Conservation (phyloP, 2,797 vertebrate genomes). For the Ispidina picta region DNA sequence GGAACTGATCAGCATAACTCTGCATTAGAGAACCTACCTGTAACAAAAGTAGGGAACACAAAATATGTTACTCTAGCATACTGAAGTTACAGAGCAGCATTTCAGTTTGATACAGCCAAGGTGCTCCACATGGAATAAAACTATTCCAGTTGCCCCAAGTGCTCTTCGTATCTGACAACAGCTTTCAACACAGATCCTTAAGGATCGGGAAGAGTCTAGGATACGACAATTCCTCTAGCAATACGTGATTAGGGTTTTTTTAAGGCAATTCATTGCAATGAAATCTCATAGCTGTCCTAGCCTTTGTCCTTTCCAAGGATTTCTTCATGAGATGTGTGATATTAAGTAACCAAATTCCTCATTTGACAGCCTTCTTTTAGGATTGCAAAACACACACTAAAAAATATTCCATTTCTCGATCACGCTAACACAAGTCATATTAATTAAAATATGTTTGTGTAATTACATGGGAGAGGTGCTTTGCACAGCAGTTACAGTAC, state of each 20-base stretch:
- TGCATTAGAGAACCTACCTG: neutral
- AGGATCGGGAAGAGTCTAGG: neutral
- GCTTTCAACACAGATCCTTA: neutral
- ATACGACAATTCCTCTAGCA: neutral
- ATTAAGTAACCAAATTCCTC: constrained; percentile 16
- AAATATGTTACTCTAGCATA: neutral
- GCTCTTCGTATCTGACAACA: neutral
- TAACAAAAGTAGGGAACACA: neutral
- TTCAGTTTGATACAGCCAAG: neutral
- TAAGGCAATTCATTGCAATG: neutral
- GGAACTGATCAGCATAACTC: neutral
- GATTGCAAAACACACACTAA: constrained; percentile 60
- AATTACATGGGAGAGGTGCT: constrained; percentile 73
- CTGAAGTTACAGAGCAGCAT: neutral
- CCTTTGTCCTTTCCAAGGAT: constrained; percentile 19
- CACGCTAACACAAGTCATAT: constrained; percentile 62
- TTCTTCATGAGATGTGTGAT: neutral
- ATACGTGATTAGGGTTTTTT: neutral
- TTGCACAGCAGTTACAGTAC: constrained; percentile 55
- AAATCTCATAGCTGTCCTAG: neutral
- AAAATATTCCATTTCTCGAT: constrained; percentile 55
- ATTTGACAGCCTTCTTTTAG: constrained; percentile 22
- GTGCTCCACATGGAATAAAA: constrained; percentile 7
- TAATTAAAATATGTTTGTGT: constrained; percentile 67
- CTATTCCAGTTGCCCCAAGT: neutral